Base-by-base conservation (phyloP, 2,113 vertebrate species). In the Oreochromis tanganicae region DNA sequence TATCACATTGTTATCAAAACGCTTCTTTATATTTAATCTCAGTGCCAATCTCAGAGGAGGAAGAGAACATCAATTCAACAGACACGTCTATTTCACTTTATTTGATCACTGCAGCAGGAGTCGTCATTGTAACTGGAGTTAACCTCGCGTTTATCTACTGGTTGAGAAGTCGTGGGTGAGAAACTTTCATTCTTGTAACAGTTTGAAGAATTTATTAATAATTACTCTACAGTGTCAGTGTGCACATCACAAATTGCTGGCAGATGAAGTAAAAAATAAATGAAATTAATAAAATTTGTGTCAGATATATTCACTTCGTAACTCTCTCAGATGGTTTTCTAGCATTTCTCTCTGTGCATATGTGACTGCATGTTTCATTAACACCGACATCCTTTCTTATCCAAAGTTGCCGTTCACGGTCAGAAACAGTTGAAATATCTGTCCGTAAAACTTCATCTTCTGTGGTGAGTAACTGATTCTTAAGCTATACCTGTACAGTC, bases 401-500 rank as follows among this genome's bases (percentile, higher is more conserved):
- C 68, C 41, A 48, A 73, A 73, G 68, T 46, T 46, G 41, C 21
- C 13, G 14, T 1, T 73, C 68, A 27, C 1, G 1, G 2, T 73
- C 41, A 4, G 68, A 29, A 73, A 48, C 21, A 48, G 6, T 1
- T 73, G 21, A 27, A 73, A 2, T 29, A 29, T 73, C 68, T 11
- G 41, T 17, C 6, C 68, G 38, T 4, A 73, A 73, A 46, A 29
- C 41, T 1, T 46, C 68, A 46, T 73, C 13, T 27, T 73, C 68
- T 9, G 21, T 73, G 68, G 68, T 73, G 68, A 73, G 68, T 73
- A 27, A 46, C 48, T 2, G 1, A 75, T 75, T 75, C 24, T 75
- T 75, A 17, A 75, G 41, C 24, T 75, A 3, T 0, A 19, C 0
- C 2, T 48, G 21, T 17, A 73, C 21, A 27, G 21, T 73, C 68